phyloP scores from a whole-genome alignment of 2,888 invertebrate genomes.

The Poecilobothrus nobilitatus region DNA sequence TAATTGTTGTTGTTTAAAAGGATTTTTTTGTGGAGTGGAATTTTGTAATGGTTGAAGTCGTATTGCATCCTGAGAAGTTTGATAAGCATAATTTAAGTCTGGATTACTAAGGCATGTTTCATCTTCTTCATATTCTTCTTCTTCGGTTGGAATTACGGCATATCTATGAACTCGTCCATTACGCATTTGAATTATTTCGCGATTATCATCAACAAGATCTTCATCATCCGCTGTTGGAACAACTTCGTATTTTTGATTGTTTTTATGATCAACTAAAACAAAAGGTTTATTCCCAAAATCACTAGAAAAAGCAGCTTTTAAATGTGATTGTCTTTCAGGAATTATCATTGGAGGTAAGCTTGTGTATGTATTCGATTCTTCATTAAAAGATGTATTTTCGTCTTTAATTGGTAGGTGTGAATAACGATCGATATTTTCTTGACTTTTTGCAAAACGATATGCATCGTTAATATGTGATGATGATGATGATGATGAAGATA shows the following conservation, averaged over 20 bases:
- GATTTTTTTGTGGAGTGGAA: constrained; percentile 37
- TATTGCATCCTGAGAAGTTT: constrained; percentile 25
- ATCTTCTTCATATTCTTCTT: constrained; percentile 42
- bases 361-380: constrained; percentile 35
- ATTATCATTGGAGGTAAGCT: constrained; percentile 35
- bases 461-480: constrained; percentile 35
- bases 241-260: constrained; percentile 53
- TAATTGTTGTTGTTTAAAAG: constrained; percentile 14
- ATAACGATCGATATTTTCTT: constrained; percentile 39
- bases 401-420: constrained; percentile 27
- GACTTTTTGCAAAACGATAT: constrained; percentile 40
- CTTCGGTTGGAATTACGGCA: constrained; percentile 52
- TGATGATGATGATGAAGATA: background rate
- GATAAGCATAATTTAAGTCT: constrained; percentile 42
- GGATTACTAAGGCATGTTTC: constrained; percentile 42
- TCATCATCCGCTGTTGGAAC: constrained; percentile 57
- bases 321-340: constrained; percentile 26
- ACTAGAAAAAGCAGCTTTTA: constrained; percentile 43
- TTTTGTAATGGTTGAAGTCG: constrained; percentile 31
- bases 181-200: constrained; percentile 44
- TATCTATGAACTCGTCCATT: constrained; percentile 47
- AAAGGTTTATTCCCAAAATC: constrained; percentile 43
- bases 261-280: constrained; percentile 48
- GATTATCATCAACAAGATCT: constrained; percentile 43
- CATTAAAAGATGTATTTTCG: constrained; percentile 35